Base-by-base conservation (phyloP, 2,113 vertebrate genomes). In the Rutilus rutilus region DNA sequence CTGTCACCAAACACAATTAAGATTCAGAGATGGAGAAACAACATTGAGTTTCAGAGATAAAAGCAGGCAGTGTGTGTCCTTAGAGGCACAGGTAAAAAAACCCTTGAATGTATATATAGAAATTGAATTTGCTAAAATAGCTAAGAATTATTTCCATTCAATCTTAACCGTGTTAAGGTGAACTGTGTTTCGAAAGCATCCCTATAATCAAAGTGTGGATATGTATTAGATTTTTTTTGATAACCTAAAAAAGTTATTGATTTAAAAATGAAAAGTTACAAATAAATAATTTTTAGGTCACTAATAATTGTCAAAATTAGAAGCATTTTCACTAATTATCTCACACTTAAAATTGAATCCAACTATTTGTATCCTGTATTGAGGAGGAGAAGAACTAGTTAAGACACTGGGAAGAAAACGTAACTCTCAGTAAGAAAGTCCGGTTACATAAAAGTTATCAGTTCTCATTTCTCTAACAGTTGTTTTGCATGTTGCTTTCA, bases 1-100 rank as follows among this genome's bases (percentile, higher is more conserved):
- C 71, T 73, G 87, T 84, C 87, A 87, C 74, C 23, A 87, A 88
- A 87, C 82, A 83, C 86, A 85, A 88, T 91, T 87, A 87, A 71
- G 77, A 64, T 87, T 89, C 87, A 90, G 69, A 89, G 87, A 71
- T 74, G 89, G 15, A 86, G 85, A 87, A 85, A 59, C 5, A 57
- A 27, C 80, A 59, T 14, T 21, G 62, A 80, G 47, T 73, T 83
- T 42, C 30, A 57, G 47, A 59, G 65, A 73, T 73, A 39, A 73
- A 83, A 82, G n/a, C 60, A 64, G 17, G 42, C 8, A 67, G 25
- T 25, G 5, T 30, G 42, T 47, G 59, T 64, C 5, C 39, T 36
- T 8, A 15, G 39, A 47, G 36, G n/a, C 36, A 47, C 14, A 6
- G n/a, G 47, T 19, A 12, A 62, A 10, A 10, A 62, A 6, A 54